Evolutionary conservation across 2,888 invertebrate species (phyloP).

Genomic region (Hermodice carunculata): DNA sequence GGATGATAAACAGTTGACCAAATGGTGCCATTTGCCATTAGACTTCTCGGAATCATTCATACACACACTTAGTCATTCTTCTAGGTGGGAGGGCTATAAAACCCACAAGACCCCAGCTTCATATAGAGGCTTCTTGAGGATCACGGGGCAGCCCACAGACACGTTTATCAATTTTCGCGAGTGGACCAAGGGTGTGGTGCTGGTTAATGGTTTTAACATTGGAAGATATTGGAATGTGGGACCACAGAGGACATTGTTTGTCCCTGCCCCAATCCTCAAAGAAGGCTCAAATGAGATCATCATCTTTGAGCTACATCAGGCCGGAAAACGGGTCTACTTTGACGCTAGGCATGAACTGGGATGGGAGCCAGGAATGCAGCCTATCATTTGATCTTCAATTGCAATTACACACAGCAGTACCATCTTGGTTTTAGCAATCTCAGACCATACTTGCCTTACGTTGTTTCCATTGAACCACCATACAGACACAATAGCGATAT

Average conservation of each 20-base stretch:
- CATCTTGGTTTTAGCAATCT: too few relatives aligned
- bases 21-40: conserved; percentile 31
- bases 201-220: conserved; percentile 14
- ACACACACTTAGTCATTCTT: background rate
- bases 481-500: too few relatives aligned
- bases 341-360: too few relatives aligned
- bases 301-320: conserved; percentile 11
- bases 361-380: too few relatives aligned
- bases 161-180: conserved; percentile 17
- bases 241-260: conserved; percentile 15
- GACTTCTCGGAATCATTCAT: conserved; percentile 28
- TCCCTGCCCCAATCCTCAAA: conserved; percentile 18
- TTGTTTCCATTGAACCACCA: too few relatives aligned
- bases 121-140: background rate
- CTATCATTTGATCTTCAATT: too few relatives aligned
- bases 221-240: conserved; percentile 23
- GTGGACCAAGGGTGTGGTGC: conserved; percentile 21
- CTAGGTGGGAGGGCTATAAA: background rate
- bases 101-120: background rate
- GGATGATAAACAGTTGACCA: background rate
- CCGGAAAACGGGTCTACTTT: background rate
- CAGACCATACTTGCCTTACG: too few relatives aligned
- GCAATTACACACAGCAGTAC: too few relatives aligned
- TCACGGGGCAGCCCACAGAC: conserved; percentile 2
- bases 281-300: conserved; percentile 16